A percentile compares a stretch with the other conserved stretches of the same genome.
phyloP scores from a whole-genome alignment of 2,888 invertebrate genomes.

The Nymphalis c-album region DNA sequence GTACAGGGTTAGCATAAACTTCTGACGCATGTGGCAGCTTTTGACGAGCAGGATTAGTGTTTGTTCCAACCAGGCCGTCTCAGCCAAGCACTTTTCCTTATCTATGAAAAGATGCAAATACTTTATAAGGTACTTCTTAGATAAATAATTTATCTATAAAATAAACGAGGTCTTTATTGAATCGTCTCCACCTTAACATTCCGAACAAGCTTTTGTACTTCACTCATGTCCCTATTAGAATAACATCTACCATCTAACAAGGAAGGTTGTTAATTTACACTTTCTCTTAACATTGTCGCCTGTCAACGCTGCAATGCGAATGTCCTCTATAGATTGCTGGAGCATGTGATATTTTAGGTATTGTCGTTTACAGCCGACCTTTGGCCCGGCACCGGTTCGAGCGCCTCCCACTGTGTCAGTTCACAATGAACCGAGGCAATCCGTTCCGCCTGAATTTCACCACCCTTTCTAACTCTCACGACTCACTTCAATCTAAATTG shows the following conservation, averaged over 20 bases:
- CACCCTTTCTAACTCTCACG: slow-evolving; percentile 63
- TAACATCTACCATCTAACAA: slow-evolving; percentile 19
- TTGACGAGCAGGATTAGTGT: no score
- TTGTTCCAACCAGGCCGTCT: no score
- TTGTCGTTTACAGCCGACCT: slow-evolving; percentile 51
- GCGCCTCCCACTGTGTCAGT: slow-evolving; percentile 50
- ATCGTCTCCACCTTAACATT: slow-evolving; percentile 8
- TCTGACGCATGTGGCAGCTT: no score
- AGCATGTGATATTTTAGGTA: slow-evolving; percentile 37
- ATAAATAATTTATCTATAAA: neutral
- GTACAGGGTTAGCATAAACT: no score
- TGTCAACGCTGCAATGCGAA: slow-evolving; percentile 46
- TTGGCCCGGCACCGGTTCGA: slow-evolving; percentile 48
- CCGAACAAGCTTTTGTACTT: slow-evolving; percentile 13
- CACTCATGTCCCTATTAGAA: slow-evolving; percentile 14
- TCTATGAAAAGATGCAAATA: no score
- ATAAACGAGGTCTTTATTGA: neutral
- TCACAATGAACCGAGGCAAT: slow-evolving; percentile 61
- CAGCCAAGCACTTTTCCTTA: no score
- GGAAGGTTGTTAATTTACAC: slow-evolving; percentile 51
- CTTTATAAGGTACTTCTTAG: no score
- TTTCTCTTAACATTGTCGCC: slow-evolving; percentile 54
- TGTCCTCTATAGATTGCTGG: slow-evolving; percentile 43
- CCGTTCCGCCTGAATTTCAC: slow-evolving; percentile 68
- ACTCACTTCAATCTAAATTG: slow-evolving; percentile 69